Evolutionary conservation across 2,888 invertebrate genomes (phyloP).

Genomic region (Meta bourneti): DNA sequence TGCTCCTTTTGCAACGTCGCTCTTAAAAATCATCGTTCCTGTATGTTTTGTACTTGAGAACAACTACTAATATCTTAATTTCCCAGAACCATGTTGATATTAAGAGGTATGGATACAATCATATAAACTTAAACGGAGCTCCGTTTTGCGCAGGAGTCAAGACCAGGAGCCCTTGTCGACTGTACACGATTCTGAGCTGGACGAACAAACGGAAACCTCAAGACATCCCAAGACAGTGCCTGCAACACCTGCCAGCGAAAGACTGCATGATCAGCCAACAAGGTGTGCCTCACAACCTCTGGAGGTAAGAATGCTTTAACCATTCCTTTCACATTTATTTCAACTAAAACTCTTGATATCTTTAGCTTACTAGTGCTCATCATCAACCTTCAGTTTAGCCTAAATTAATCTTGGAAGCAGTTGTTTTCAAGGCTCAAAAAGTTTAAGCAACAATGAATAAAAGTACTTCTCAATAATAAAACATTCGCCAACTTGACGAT

Average conservation of each 20-base stretch:
- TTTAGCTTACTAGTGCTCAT: too few relatives aligned
- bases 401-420: too few relatives aligned
- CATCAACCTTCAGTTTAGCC: too few relatives aligned
- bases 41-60: too few relatives aligned
- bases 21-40: neutral
- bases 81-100: too few relatives aligned
- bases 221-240: slow-evolving; percentile 74
- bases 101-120: too few relatives aligned
- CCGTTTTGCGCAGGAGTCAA: slow-evolving; percentile 51
- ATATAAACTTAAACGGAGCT: neutral
- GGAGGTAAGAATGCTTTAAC: slow-evolving; percentile 44
- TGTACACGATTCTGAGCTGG: slow-evolving; percentile 74
- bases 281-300: slow-evolving; percentile 76
- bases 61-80: too few relatives aligned
- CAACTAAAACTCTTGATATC: neutral
- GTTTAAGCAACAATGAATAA: too few relatives aligned
- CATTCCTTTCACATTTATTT: neutral
- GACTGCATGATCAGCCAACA: slow-evolving; percentile 72
- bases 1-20: neutral
- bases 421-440: too few relatives aligned
- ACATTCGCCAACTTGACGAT: too few relatives aligned
- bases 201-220: slow-evolving; percentile 66
- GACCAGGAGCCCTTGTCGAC: slow-evolving; percentile 70
- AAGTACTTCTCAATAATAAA: too few relatives aligned
- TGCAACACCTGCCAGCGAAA: slow-evolving; percentile 75